A percentile compares a stretch with the other conserved stretches of the same genome.
phyloP scores from a whole-genome alignment of 2,888 invertebrate species.

The Rhabditophanes sp. region DNA sequence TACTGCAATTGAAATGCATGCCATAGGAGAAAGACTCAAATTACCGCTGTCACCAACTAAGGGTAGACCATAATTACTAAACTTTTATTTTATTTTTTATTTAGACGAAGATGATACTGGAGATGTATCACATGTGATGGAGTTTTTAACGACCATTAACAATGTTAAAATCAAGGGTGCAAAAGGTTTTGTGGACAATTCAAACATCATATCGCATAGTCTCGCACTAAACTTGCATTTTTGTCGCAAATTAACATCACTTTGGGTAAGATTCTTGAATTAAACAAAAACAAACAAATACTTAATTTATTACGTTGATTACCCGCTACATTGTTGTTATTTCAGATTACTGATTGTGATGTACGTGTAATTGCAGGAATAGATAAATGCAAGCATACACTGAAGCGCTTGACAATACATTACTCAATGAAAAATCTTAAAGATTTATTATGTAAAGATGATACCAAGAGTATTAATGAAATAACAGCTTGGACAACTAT shows the following conservation, averaged over 20 bases:
- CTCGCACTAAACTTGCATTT: constrained; percentile 65
- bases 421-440: constrained; percentile 52
- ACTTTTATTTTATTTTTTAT: constrained; percentile 1
- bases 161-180: constrained; percentile 57
- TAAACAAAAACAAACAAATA: too few relatives aligned
- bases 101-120: constrained; percentile 59
- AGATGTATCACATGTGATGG: constrained; percentile 76
- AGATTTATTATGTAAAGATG: too few relatives aligned
- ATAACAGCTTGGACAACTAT: constrained; percentile 47
- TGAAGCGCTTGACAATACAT: constrained; percentile 55
- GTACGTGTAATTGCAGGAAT: constrained; percentile 40
- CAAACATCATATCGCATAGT: constrained; percentile 67
- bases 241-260: constrained; percentile 60
- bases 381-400: constrained; percentile 52
- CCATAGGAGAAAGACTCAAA: constrained; percentile 72
- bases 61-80: background rate
- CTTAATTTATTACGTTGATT: too few relatives aligned
- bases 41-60: constrained; percentile 59
- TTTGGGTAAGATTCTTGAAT: constrained; percentile 52
- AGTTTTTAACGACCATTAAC: constrained; percentile 59
- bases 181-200: constrained; percentile 58
- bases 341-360: constrained; percentile 44
- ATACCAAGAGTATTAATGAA: too few relatives aligned
- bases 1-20: constrained; percentile 66
- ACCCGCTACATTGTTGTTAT: constrained; percentile 1